These are phyloP conservation scores for Nephila pilipes DNA, from an alignment of 1,140 invertebrate species.

Conservation along the genomic window DNA sequence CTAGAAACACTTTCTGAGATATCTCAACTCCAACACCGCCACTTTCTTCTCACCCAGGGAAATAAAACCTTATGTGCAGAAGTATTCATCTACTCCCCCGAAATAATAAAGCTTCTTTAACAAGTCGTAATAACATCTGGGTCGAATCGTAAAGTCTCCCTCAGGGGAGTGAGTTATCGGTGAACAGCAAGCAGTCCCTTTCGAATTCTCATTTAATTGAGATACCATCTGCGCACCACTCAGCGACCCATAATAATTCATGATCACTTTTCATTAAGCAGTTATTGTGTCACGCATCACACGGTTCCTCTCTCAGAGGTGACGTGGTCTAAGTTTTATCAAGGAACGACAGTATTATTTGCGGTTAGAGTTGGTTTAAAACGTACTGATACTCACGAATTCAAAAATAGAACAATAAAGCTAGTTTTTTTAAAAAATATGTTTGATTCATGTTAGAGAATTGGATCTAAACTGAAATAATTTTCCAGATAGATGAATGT, in stretches of 20 bases:
- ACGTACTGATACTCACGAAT: too few species aligned
- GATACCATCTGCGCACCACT: conserved; percentile 54
- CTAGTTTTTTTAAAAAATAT: too few species aligned
- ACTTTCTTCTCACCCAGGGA: background rate
- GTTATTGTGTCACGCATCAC: conserved; percentile 25
- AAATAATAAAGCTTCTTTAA: conserved; percentile 52
- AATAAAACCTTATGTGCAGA: background rate
- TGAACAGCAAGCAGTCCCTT: conserved; percentile 10
- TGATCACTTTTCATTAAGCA: conserved; percentile 66
- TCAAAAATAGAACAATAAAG: too few species aligned
- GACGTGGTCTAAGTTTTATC: background rate
- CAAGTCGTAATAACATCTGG: conserved; percentile 53
- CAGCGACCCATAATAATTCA: conserved; percentile 55
- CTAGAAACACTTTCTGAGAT: background rate
- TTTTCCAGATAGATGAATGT: too few species aligned
- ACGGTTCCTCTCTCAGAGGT: background rate
- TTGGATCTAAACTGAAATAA: too few species aligned
- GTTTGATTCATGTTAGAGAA: too few species aligned
- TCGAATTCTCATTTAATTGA: conserved; percentile 51
- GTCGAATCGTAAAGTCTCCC: conserved; percentile 3
- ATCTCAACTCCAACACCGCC: background rate
- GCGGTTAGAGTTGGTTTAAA: too few species aligned
- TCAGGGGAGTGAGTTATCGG: background rate
- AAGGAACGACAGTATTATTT: too few species aligned
- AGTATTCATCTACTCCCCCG: background rate